Evolutionary conservation across 30 jellyfish, hydroid and myxozoan species (phyloP).

Genomic region (Sanderia malayensis): DNA sequence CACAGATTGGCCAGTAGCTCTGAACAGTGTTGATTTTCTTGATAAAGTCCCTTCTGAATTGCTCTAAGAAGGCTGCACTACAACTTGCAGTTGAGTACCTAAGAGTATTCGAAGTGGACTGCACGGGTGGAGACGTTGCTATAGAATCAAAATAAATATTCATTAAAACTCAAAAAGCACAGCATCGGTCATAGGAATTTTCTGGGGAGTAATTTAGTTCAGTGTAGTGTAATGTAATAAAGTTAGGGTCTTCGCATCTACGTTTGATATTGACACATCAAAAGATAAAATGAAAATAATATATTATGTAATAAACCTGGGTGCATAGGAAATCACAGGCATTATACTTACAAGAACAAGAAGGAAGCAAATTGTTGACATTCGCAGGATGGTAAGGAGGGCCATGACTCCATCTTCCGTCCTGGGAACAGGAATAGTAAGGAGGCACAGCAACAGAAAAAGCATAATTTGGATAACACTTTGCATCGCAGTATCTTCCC

Average conservation of each 20-base stretch:
- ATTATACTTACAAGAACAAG: slow-evolving; percentile 68
- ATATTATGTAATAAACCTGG: too few species aligned
- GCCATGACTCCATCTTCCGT: slow-evolving; percentile 96
- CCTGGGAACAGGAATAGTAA: slow-evolving; percentile 74
- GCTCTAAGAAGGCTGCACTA: slow-evolving; percentile 46
- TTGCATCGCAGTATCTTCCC: slow-evolving; percentile 82
- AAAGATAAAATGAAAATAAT: too few species aligned
- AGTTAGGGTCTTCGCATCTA: too few species aligned
- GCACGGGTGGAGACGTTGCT: slow-evolving; percentile 46
- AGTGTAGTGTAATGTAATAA: too few species aligned
- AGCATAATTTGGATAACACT: slow-evolving; percentile 45
- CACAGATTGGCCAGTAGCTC: slow-evolving; percentile 69
- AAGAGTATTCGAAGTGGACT: slow-evolving; percentile 36
- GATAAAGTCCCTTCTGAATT: slow-evolving; percentile 42
- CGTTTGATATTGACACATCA: too few species aligned
- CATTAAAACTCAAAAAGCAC: too few species aligned
- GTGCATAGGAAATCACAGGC: background rate
- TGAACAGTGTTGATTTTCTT: slow-evolving; percentile 32
- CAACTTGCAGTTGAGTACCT: slow-evolving; percentile 61
- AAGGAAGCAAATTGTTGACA: slow-evolving; percentile 70
- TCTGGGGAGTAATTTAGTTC: too few species aligned
- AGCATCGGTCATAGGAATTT: too few species aligned
- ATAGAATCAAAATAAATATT: background rate
- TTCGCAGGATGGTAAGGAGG: slow-evolving; percentile 90
- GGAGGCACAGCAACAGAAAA: slow-evolving; percentile 76